Conservation (phyloP, 2,797 vertebrate species). For the Gobionotothen gibberifrons region DNA sequence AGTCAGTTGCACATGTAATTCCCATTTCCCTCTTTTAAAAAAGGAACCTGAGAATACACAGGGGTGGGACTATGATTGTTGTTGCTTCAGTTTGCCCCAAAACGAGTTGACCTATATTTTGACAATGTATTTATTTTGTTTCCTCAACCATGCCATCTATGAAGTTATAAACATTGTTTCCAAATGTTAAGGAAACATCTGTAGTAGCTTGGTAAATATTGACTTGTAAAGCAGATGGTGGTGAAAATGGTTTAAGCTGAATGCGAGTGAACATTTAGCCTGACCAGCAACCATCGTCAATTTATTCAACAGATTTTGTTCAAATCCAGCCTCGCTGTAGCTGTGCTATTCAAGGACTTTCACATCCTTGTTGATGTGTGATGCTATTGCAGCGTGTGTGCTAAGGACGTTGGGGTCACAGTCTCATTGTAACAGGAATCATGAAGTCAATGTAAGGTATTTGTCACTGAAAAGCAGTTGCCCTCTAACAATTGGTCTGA, state of each 20-base stretch:
- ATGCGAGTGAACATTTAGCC: conserved; percentile 7
- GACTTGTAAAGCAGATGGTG: conserved; percentile 8
- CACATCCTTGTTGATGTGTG: conserved; percentile 33
- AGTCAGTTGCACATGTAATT: conserved; percentile 41
- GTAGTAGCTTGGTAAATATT: conserved; percentile 5
- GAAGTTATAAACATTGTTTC: not conserved
- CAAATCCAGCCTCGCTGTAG: conserved; percentile 19
- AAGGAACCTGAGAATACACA: conserved; percentile 65
- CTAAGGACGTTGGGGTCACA: conserved; percentile 9
- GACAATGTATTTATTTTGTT: not conserved
- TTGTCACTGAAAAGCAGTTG: conserved; percentile 28
- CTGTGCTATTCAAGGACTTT: conserved; percentile 20
- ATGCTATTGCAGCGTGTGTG: conserved; percentile 20
- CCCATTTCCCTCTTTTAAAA: conserved; percentile 52
- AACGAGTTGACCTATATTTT: not conserved
- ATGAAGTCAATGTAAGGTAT: conserved; percentile 35
- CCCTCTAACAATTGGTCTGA: conserved; percentile 30
- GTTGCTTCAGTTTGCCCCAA: conserved; percentile 10
- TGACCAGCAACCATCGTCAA: conserved; percentile 14
- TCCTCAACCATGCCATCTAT: not conserved
- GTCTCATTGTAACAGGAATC: conserved; percentile 42
- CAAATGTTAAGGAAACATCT: conserved; percentile 1
- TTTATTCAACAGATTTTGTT: conserved; percentile 22
- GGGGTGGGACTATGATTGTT: conserved; percentile 9
- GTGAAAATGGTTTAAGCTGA: conserved; percentile 2